A percentile compares a stretch with the other conserved stretches of the same genome.
Evolutionary conservation across 1,140 invertebrate genomes (phyloP).

Genomic region (Formica selysi): DNA sequence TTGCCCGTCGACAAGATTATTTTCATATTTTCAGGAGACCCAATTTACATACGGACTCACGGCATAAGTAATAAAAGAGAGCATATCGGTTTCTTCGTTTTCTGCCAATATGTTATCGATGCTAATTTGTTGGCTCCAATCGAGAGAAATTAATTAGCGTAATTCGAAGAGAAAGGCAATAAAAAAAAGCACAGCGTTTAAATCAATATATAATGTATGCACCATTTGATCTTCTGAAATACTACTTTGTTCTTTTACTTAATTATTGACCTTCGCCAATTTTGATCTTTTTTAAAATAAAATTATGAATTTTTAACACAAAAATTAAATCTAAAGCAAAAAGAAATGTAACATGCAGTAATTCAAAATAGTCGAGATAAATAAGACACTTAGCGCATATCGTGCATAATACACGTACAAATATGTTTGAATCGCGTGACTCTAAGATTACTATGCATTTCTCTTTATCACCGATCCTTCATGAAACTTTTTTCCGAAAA

Average conservation of each 20-base stretch:
- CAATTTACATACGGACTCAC: constrained; percentile 61
- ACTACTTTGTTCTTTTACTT: background rate
- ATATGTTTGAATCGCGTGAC: background rate
- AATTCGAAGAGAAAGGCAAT: constrained; percentile 22
- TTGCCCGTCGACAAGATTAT: constrained; percentile 48
- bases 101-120: background rate
- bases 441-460: background rate
- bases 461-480: background rate
- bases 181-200: background rate
- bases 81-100: constrained; percentile 13
- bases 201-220: background rate
- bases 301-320: background rate
- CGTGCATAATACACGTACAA: background rate
- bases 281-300: background rate
- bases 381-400: background rate
- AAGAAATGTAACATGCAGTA: background rate
- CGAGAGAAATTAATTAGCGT: constrained; percentile 14
- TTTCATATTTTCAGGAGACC: constrained; percentile 55
- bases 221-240: constrained; percentile 1
- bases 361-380: constrained; percentile 11
- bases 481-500: background rate
- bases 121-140: constrained; percentile 11
- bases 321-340: constrained; percentile 1
- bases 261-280: background rate
- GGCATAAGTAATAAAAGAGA: constrained; percentile 43